phyloP scores from a whole-genome alignment of 1,140 invertebrate genomes.

The Euura lappo region DNA sequence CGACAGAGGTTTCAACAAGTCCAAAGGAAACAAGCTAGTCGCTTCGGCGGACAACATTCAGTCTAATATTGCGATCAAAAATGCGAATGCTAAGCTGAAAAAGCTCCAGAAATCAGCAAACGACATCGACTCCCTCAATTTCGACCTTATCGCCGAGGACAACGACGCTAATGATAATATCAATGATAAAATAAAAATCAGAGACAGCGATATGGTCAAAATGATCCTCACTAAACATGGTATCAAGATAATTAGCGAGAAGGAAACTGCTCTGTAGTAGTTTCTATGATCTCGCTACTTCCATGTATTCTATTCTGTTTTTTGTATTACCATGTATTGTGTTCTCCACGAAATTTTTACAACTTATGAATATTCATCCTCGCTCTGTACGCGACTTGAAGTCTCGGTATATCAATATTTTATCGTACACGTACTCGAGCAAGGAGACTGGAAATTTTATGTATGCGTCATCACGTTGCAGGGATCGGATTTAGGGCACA shows the following conservation, averaged over 20 bases:
- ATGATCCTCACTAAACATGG: slow-evolving; percentile 76
- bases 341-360: slow-evolving; percentile 1
- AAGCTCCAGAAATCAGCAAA: slow-evolving; percentile 47
- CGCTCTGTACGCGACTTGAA: neutral
- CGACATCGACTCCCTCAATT: slow-evolving; percentile 40
- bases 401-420: too few relatives aligned
- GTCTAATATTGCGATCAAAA: slow-evolving; percentile 24
- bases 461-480: too few relatives aligned
- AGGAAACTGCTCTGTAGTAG: slow-evolving; percentile 72
- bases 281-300: neutral
- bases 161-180: slow-evolving; percentile 26
- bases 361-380: neutral
- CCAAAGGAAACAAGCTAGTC: slow-evolving; percentile 43
- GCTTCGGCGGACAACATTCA: slow-evolving; percentile 52
- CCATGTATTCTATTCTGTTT: slow-evolving; percentile 11
- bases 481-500: too few relatives aligned
- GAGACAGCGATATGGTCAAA: slow-evolving; percentile 71
- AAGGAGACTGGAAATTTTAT: too few relatives aligned
- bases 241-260: slow-evolving; percentile 77
- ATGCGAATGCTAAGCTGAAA: slow-evolving; percentile 29
- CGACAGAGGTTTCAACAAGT: slow-evolving; percentile 36
- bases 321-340: slow-evolving; percentile 18
- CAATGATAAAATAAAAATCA: slow-evolving; percentile 52
- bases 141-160: slow-evolving; percentile 46
- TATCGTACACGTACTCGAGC: too few relatives aligned